Evolutionary conservation across 2,888 invertebrate genomes (phyloP), one percentile per base, ranked within the genome.

Genomic region (Amiota minor): DNA sequence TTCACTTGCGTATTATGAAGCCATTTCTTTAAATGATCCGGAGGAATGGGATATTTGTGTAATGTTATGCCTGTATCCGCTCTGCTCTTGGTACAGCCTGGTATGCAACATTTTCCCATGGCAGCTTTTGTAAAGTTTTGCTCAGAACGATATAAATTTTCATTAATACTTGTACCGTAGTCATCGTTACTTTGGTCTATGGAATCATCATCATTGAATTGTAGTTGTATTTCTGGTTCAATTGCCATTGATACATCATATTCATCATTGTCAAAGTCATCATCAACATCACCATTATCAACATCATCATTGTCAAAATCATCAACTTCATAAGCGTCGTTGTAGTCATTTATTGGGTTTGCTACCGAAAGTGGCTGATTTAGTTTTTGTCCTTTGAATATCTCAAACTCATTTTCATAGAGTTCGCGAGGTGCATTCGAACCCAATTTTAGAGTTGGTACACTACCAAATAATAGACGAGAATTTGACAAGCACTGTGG

Each of bases 381-480:
- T 9, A 16, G 9, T 64, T 56, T 55, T 10, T 70, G 47, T 12
- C 12, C 14, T 20, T 71, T 61, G 0, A 23, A 9, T 6, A 71
- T 12, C 3, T 76, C 71, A 55, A 85, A 79, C 45, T 83, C 83
- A 55, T 78, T 83, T 14, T 79, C 77, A n/a, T 84, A 83, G 2
- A 86, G 70, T 23, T 80, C 73, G 0, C 69, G 45, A 0, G 83
- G 83, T 0, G 83, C 82, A 50, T 76, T 71, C 8, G 75, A 72
- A 0, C 81, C 77, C 69, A 87, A 75, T 35, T 85, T 77, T 10
- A 85, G 62, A 0, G 88, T 87, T 11, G 87, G 87, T 71, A 87
- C 77, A 18, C 87, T 84, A 69, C 87, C 87, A 2, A 80, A 79
- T 18, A 81, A 68, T 3, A 87, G 69, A 0, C 81, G 75, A 72